Evolutionary conservation across 2,888 invertebrate species (phyloP).

Genomic region (Apamea monoglypha): DNA sequence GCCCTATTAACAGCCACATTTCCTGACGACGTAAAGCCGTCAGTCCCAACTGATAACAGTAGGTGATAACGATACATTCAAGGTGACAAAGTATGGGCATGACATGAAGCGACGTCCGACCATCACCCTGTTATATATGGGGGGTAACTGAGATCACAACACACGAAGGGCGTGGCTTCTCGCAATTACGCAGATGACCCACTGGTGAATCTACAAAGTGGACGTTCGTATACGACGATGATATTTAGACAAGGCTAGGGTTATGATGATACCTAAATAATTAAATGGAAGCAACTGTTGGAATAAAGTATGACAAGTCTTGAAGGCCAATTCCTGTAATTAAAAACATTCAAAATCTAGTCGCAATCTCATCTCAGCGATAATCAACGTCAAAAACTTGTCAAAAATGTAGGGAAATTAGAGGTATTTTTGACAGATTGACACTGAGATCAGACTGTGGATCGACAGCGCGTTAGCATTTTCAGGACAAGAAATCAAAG

Average conservation of each 20-base stretch:
- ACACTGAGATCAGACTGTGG: not conserved
- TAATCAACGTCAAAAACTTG: not conserved
- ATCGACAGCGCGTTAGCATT: not conserved
- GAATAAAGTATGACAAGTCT: not conserved
- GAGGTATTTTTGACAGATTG: not conserved
- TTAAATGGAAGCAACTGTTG: not conserved
- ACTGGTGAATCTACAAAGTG: constrained; percentile 59
- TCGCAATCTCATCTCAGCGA: not conserved
- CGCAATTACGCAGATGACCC: constrained; percentile 69
- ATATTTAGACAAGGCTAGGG: constrained; percentile 34
- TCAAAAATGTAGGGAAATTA: not conserved
- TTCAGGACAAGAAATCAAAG: not conserved
- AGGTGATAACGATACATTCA: constrained; percentile 57
- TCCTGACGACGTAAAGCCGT: constrained; percentile 14
- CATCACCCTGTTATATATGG: constrained; percentile 63
- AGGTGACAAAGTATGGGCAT: constrained; percentile 57
- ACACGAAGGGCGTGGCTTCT: constrained; percentile 66
- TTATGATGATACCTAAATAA: constrained; percentile 16
- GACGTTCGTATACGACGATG: constrained; percentile 50
- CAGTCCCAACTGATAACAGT: constrained; percentile 41
- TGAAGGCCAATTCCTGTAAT: not conserved
- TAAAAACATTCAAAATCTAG: too few relatives aligned
- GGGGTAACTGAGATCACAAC: constrained; percentile 63
- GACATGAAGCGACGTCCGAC: constrained; percentile 57
- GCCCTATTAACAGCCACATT: constrained; percentile 12